Percentiles rank a stretch among this genome's conserved stretches.
Evolutionary conservation across 2,888 invertebrate genomes (phyloP).

Genomic region (Dromius quadrimaculatus): DNA sequence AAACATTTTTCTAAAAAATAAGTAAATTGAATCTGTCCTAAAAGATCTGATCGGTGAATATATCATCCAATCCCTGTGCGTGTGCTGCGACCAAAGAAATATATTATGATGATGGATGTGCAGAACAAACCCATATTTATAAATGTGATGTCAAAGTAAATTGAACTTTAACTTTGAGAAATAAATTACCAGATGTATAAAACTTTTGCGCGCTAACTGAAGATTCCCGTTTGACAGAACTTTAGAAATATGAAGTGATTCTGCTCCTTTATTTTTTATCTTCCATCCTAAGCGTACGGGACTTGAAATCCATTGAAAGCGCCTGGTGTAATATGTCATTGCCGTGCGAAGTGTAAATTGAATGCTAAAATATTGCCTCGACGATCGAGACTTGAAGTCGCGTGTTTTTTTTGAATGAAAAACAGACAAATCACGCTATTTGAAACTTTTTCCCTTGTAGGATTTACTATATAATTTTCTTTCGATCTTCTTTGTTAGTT

Average conservation of each 20-base stretch:
- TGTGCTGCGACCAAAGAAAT: conserved; percentile 5
- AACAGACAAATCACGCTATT: too few relatives aligned
- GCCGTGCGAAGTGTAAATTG: conserved; percentile 34
- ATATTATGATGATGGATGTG: conserved; percentile 30
- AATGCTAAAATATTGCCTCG: conserved; percentile 27
- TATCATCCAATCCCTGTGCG: background rate
- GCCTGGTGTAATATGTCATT: conserved; percentile 27
- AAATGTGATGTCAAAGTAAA: conserved; percentile 39
- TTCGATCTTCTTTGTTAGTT: too few relatives aligned
- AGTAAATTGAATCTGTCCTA: background rate
- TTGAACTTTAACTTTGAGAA: conserved; percentile 37
- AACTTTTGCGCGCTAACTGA: conserved; percentile 21
- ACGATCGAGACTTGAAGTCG: background rate
- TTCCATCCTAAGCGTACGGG: background rate
- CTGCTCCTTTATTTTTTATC: conserved; percentile 38
- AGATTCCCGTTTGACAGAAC: conserved; percentile 28
- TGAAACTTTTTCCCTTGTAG: too few relatives aligned
- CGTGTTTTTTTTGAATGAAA: conserved; percentile 3
- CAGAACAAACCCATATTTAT: conserved; percentile 17
- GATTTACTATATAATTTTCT: too few relatives aligned
- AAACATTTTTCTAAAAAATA: too few relatives aligned
- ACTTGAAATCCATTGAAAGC: conserved; percentile 16
- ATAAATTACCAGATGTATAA: conserved; percentile 41
- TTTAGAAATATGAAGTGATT: conserved; percentile 42
- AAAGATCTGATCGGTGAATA: background rate